Base-by-base conservation (phyloP, 2,888 invertebrate species). In the Phengaris arion region DNA sequence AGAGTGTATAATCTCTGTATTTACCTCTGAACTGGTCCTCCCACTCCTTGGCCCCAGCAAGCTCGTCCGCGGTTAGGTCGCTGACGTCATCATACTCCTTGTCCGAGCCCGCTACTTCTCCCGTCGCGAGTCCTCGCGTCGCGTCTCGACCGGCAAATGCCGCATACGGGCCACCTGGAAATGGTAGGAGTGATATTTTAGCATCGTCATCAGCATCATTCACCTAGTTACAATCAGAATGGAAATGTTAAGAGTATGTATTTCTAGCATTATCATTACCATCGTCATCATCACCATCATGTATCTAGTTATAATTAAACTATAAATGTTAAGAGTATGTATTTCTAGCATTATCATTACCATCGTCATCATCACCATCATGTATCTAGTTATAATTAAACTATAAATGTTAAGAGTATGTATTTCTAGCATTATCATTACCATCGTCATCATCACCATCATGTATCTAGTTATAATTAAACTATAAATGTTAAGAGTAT, bases 21-120 rank as follows among this genome's bases (percentile, higher is more conserved):
- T 48, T 81, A 93, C 93, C 92, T 87, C 87, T 91, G 82, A 93
- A 93, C 77, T 93, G 93, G 1, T 92, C 92, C 79, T 93, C 93
- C 93, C 93, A 93, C 81, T 93, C 93, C 79, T 91, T 92, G 22
- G 92, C 92, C 1, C 91, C 88, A 0, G 90, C 86, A 2, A 88
- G 80, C 77, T 93, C 93, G 78, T 93, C 93, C 10, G 91, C 84
- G 0, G 83, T 82, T 22, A 93, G 84, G 74, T 93, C 92, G 68
- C 91, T 92, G 82, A 88, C 86, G 81, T 92, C 92, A 82, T 93
- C 93, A 78, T 89, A 93, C 68, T 92, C 93, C 76, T 85, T 85
- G 76, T 92, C 92, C 0, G 88, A 85, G 0, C 86, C 90, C 6
- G 89, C 86, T 9, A 93, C 93, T 68, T 89, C 85, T 0, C 92